Evolutionary conservation across 2,888 invertebrate genomes (phyloP).

Genomic region (Agelastica alni): DNA sequence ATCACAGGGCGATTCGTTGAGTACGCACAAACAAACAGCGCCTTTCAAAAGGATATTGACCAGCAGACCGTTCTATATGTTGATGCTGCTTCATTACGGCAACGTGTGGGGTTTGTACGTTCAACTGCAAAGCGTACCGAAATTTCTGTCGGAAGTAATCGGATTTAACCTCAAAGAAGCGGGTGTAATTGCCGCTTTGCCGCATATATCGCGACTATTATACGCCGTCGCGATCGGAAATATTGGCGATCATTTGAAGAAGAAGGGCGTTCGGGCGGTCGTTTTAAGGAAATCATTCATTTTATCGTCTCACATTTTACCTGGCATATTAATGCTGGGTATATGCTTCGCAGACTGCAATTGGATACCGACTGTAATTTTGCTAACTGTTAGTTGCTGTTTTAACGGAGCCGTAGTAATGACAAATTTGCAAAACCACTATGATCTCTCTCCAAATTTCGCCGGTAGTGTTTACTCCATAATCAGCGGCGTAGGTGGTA

Average conservation of each 20-base stretch:
- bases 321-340: conserved; percentile 56
- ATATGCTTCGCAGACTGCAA: conserved; percentile 39
- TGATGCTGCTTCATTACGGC: conserved; percentile 69
- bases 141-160: conserved; percentile 72
- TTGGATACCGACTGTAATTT: conserved; percentile 32
- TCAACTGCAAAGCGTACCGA: conserved; percentile 74
- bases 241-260: conserved; percentile 38
- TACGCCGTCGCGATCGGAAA: conserved; percentile 38
- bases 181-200: conserved; percentile 37
- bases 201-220: conserved; percentile 39
- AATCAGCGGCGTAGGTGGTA: conserved; percentile 43
- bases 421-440: conserved; percentile 43
- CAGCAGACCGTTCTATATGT: too few species aligned
- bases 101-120: conserved; percentile 78
- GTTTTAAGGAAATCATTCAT: conserved; percentile 24
- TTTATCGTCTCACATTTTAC: conserved; percentile 33
- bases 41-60: too few species aligned
- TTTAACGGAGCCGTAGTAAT: conserved; percentile 46
- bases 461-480: conserved; percentile 44
- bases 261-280: conserved; percentile 28
- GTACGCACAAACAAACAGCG: too few species aligned
- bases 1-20: conserved; percentile 39
- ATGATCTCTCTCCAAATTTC: conserved; percentile 47
- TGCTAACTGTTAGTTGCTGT: conserved; percentile 40
- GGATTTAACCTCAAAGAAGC: conserved; percentile 58